phyloP scores from a whole-genome alignment of 2,113 vertebrate species.

The Pseudonaja textilis region DNA sequence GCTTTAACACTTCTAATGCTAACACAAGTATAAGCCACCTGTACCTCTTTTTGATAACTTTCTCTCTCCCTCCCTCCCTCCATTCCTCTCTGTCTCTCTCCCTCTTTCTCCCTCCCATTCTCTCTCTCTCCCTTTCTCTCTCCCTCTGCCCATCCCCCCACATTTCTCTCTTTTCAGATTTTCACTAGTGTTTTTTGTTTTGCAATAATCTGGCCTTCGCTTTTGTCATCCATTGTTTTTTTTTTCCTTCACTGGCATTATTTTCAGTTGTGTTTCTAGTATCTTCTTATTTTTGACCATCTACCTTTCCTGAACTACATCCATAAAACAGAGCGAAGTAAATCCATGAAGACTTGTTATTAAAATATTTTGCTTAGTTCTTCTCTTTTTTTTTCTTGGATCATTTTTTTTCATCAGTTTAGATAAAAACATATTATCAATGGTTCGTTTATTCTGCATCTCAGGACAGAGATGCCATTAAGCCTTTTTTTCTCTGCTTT shows the following conservation, averaged over 20 bases:
- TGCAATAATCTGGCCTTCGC: not conserved
- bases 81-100: fast-evolving
- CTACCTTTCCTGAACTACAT: not conserved
- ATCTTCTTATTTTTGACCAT: not conserved
- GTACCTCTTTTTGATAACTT: not conserved
- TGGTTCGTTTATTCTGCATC: not conserved
- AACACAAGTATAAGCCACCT: not conserved
- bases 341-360: not conserved
- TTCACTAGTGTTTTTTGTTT: not conserved
- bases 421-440: not conserved
- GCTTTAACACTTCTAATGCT: not conserved
- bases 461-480: not conserved
- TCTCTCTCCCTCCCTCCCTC: not conserved
- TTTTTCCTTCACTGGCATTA: not conserved
- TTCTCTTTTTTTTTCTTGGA: not conserved
- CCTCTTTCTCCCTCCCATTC: too few species aligned
- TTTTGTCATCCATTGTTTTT: not conserved
- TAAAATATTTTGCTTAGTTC: not conserved
- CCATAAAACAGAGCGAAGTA: not conserved
- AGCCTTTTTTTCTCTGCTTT: not conserved
- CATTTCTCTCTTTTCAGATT: not conserved
- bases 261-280: not conserved
- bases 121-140: too few species aligned
- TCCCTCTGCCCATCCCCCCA: too few species aligned
- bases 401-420: not conserved